A percentile compares a stretch with the other conserved stretches of the same genome.
Conservation (phyloP, 1,140 invertebrate species). For the Lerema accius region DNA sequence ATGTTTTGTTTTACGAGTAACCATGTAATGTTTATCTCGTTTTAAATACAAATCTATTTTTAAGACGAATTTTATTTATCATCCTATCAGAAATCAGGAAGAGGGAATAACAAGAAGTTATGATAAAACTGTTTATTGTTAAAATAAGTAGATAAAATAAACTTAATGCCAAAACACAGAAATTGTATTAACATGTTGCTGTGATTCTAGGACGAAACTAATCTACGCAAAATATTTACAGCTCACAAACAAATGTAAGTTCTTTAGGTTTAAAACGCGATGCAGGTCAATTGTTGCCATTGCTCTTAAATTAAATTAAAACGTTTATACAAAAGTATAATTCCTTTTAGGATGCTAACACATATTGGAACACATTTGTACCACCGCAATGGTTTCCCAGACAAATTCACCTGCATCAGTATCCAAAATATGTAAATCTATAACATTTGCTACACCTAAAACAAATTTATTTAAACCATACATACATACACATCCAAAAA, state of each 20-base stretch:
- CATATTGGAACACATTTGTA: slow-evolving; percentile 57
- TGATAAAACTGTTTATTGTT: slow-evolving; percentile 79
- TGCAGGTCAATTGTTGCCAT: slow-evolving; percentile 75
- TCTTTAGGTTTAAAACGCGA: slow-evolving; percentile 63
- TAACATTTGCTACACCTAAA: slow-evolving; percentile 53
- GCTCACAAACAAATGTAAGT: slow-evolving; percentile 69
- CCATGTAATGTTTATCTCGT: slow-evolving; percentile 34
- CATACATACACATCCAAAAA: slow-evolving; percentile 55
- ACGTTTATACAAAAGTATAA: slow-evolving; percentile 48
- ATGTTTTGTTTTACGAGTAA: slow-evolving; percentile 25
- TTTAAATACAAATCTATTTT: slow-evolving; percentile 39
- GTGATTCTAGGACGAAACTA: slow-evolving; percentile 73
- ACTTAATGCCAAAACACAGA: slow-evolving; percentile 80
- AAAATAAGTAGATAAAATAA: slow-evolving; percentile 84
- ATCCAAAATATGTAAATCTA: slow-evolving; percentile 56
- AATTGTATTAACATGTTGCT: slow-evolving; percentile 76
- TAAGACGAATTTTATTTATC: slow-evolving; percentile 35
- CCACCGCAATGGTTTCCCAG: slow-evolving; percentile 47
- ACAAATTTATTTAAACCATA: slow-evolving; percentile 32
- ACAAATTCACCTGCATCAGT: slow-evolving; percentile 68
- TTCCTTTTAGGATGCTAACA: slow-evolving; percentile 54
- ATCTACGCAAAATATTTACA: slow-evolving; percentile 78
- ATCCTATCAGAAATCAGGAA: background rate
- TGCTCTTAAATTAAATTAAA: slow-evolving; percentile 47
- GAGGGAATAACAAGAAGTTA: slow-evolving; percentile 24